Evolutionary conservation across 1,140 invertebrate species (phyloP), one percentile per base, ranked within the genome.

Genomic region (Lerema accius): DNA sequence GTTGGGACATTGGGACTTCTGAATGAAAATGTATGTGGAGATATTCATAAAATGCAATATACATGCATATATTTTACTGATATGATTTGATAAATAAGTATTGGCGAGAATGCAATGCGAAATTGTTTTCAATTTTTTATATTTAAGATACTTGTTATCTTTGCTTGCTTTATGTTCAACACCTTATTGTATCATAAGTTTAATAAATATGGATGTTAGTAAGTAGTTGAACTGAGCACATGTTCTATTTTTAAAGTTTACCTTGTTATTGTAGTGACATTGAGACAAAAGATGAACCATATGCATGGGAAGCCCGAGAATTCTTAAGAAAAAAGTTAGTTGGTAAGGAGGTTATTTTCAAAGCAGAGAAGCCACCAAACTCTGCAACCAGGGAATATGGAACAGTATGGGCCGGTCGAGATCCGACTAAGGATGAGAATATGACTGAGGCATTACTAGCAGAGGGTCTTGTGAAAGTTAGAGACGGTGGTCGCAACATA

Each of bases 271-370:
- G 17, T 71, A 92, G 92, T 78, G 93, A 95, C 63, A 95, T 95
- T 80, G 95, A 84, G 61, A 77, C 79, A 37, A 94, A 48, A 95
- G 98, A 98, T 92, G 97, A 98, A 89, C 96, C 98, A 4, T 99
- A 94, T 92, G 98, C 97, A 0, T 99, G 98, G 97, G 98, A 99
- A 89, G 96, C 98, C 0, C 93, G 98, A 62, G 98, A 99, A 92
- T 99, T 95, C 86, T 89, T 99, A 19, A 93, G 98, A 17, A 97
- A 98, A 78, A 98, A 97, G 82, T 80, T 99, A 5, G 95, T 99
- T 78, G 97, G 97, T 2, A 95, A 97, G 87, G 95, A 97, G 73
- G 96, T 99, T 0, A 92, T 93, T 2, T 99, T 98, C 86, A 94
- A 91, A 14, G 92, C 93, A 48, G 95, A 96, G 70, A 96, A 94